A percentile compares a stretch with the other conserved stretches of the same genome.
Conservation (phyloP, 2,113 vertebrate species). For the Rhinolophus ferrumequinum region DNA sequence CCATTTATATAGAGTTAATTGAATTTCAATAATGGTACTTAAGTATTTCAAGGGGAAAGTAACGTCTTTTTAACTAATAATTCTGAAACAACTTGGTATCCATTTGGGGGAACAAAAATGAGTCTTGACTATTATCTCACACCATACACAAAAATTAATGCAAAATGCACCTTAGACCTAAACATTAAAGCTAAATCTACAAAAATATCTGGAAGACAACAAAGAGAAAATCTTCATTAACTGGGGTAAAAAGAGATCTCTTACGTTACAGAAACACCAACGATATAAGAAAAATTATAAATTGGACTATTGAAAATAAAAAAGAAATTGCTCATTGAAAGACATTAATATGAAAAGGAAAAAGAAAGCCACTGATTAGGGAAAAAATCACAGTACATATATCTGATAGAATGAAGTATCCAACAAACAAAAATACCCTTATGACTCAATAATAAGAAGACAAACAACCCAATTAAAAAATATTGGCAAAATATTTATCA, state of each 20-base stretch:
- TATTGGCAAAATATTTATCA: not conserved
- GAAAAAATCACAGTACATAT: not conserved
- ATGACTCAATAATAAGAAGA: not conserved
- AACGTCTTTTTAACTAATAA: not conserved
- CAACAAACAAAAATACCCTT: not conserved
- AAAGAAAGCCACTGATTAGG: not conserved
- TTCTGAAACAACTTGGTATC: not conserved
- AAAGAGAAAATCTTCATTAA: not conserved
- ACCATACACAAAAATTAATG: not conserved
- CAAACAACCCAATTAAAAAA: not conserved
- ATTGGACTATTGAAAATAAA: not conserved
- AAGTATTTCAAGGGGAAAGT: not conserved
- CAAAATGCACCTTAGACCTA: not conserved
- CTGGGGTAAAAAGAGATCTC: too few species aligned
- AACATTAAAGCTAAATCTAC: not conserved
- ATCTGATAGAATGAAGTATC: not conserved
- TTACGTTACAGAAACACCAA: not conserved
- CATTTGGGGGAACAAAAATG: not conserved
- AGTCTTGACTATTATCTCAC: not conserved
- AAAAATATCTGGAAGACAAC: not conserved
- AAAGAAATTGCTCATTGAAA: not conserved
- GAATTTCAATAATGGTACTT: not conserved
- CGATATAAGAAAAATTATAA: not conserved
- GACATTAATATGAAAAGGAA: not conserved
- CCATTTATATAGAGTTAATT: not conserved